Base-by-base conservation (phyloP, 2,113 vertebrate genomes). In the Chaetura pelagica region DNA sequence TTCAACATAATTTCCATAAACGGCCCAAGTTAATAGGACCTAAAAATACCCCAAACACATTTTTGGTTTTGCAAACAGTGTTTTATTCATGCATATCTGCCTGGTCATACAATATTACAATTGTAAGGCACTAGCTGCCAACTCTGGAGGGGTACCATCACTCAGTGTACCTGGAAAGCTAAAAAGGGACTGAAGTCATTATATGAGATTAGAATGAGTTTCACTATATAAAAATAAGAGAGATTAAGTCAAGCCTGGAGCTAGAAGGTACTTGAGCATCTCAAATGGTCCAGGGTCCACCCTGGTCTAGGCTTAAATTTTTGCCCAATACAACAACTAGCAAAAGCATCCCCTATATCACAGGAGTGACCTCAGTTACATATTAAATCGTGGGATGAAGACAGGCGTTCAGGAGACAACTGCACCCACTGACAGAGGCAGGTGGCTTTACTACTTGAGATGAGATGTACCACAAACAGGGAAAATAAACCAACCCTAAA, bases 401-500 rank as follows among this genome's bases (percentile, higher is more conserved):
- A 85, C 84, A 92, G 80, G 86, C 91, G 74, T 87, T 90, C 1
- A 22, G 49, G 64, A 87, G 16, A 49, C 69, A 90, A 62, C 81
- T 30, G 61, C 66, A 75, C 10, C 23, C 52, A 24, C 55, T 32
- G 1, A 1, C 24, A 3, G 62, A 69, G 22, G 59, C 2, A 4
- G 57, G 73, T 12, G 19, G 27, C 44, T 66, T 24, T 74, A 64
- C 78, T 80, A 72, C 87, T 67, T 38, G 76, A 87, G 68, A 89
- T 2, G 22, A 87, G 67, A 77, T 78, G 84, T 84, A 75, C 92
- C 92, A 42, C 80, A 96, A 96, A 76, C 82, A 85, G 86, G 80
- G 91, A 96, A 96, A 89, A 96, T n/a, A 81, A 94, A 78, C 75
- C 69, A 92, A 75, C 35, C 73, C 72, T 89, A 84, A 96, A 93